Conservation (phyloP, 2,797 vertebrate species). For the Leptatherina wallacei region DNA sequence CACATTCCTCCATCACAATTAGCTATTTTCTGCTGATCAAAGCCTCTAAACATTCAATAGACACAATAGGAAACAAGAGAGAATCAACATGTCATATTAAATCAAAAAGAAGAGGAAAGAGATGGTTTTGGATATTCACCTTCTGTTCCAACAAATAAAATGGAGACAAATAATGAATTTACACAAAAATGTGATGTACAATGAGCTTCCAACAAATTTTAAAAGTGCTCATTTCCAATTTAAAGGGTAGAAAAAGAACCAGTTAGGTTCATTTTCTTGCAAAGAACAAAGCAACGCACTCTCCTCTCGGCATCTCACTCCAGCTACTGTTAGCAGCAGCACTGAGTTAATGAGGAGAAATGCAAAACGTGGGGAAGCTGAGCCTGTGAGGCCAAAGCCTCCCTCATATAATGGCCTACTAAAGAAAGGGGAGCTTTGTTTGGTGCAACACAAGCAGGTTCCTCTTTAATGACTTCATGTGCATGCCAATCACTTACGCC, state of each 20-base stretch:
- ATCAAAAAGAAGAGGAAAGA: background rate
- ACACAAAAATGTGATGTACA: slow-evolving; percentile 18
- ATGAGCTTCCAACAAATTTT: slow-evolving; percentile 7
- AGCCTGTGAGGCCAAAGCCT: slow-evolving; percentile 78
- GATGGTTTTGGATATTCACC: slow-evolving; percentile 1
- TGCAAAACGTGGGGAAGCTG: slow-evolving; percentile 71
- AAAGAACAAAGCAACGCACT: slow-evolving; percentile 53
- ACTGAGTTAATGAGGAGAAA: slow-evolving; percentile 79
- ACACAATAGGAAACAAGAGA: background rate
- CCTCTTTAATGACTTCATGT: slow-evolving; percentile 81
- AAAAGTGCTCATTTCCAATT: slow-evolving; percentile 28
- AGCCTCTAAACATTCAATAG: slow-evolving; percentile 1
- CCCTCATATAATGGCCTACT: slow-evolving; percentile 69
- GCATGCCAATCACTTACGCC: slow-evolving; percentile 76
- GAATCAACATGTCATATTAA: background rate
- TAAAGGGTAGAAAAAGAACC: slow-evolving; percentile 28
- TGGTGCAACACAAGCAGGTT: slow-evolving; percentile 76
- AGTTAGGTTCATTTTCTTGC: slow-evolving; percentile 33
- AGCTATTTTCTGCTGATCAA: slow-evolving; percentile 4
- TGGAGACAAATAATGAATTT: background rate
- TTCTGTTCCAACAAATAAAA: slow-evolving; percentile 30
- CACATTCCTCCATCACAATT: slow-evolving; percentile 1
- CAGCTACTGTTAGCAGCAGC: slow-evolving; percentile 53
- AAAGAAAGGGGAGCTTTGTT: slow-evolving; percentile 81
- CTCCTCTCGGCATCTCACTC: slow-evolving; percentile 46